Evolutionary conservation across 2,797 vertebrate species (phyloP), one percentile per base, ranked within the genome.

Genomic region (Siniperca scherzeri): DNA sequence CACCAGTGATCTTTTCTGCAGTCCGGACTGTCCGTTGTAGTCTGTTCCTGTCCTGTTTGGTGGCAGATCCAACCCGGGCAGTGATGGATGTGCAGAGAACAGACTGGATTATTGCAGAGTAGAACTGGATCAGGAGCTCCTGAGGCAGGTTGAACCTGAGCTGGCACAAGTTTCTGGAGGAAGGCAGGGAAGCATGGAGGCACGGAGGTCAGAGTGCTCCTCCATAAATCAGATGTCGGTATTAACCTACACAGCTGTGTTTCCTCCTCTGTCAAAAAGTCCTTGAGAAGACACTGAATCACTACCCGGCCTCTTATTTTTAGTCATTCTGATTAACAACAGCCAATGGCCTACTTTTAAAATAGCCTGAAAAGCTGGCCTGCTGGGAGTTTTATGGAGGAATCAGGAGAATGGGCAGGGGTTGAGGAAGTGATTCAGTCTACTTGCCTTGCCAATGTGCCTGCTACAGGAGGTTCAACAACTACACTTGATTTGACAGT

Each of bases 401-500:
- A 74, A 82, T 87, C 66, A 69, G 21, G 60, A 88, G 64, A 88
- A 74, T 21, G 56, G 74, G 65, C 57, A 74, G 66, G n/a, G 78
- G 60, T 50, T 65, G 66, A 84, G 78, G 81, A 86, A 81, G 78
- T 78, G 62, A 85, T 76, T 82, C 48, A 74, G 66, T 80, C 70
- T 40, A 17, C 44, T 70, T 52, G 66, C 42, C 25, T 38, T 77
- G 64, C 74, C 77, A 83, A 68, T 3, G 6, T 52, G 74, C 72
- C 80, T 46, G 19, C 68, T 78, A 7, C 11, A 60, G 44, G 68
- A 86, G 62, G 14, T 69, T 81, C 61, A 70, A 84, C 78, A 81
- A 73, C 50, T 83, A 74, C 53, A 81, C 80, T 83, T 82, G 79
- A 90, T 87, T 83, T 78, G 83, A 85, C 17, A 14, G 81, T 88